These are phyloP conservation scores for Nerophis lumbriciformis DNA, from an alignment of 2,113 vertebrate species.

Conservation along the genomic window DNA sequence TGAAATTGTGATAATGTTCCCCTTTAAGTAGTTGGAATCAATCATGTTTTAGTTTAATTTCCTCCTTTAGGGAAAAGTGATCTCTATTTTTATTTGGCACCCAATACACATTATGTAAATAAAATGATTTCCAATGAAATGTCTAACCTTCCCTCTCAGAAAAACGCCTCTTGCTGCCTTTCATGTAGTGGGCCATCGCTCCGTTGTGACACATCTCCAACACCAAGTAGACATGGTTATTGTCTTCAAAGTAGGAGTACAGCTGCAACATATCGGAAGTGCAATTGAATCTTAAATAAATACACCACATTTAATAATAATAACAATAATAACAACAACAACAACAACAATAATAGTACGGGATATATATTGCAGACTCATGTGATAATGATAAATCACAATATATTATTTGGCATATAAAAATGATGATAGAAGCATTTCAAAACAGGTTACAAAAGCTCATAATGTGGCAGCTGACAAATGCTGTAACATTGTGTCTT, in stretches of 20 bases:
- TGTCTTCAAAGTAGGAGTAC: conserved; percentile 98
- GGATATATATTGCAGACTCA: too few species aligned
- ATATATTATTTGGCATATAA: too few species aligned
- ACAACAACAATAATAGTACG: neutral
- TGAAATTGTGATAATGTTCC: too few species aligned
- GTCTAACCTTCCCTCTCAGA: conserved; percentile 89
- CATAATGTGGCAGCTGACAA: neutral
- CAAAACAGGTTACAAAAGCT: too few species aligned
- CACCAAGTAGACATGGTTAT: conserved; percentile 95
- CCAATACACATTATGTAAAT: neutral
- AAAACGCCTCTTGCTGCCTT: conserved; percentile 83
- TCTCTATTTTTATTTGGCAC: too few species aligned
- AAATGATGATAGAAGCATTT: too few species aligned
- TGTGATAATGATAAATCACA: too few species aligned
- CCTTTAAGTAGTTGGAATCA: neutral
- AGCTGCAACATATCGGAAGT: conserved; percentile 68
- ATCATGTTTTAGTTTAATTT: neutral
- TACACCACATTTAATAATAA: neutral
- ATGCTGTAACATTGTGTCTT: neutral
- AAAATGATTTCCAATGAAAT: neutral
- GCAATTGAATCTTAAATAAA: conserved; percentile 4
- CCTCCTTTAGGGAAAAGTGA: too few species aligned
- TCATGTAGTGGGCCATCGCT: conserved; percentile 93
- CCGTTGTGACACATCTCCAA: conserved; percentile 98
- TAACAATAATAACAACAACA: neutral